These are phyloP conservation scores for Candidula unifasciata DNA, from an alignment of 2,888 invertebrate genomes.

Conservation along the genomic window DNA sequence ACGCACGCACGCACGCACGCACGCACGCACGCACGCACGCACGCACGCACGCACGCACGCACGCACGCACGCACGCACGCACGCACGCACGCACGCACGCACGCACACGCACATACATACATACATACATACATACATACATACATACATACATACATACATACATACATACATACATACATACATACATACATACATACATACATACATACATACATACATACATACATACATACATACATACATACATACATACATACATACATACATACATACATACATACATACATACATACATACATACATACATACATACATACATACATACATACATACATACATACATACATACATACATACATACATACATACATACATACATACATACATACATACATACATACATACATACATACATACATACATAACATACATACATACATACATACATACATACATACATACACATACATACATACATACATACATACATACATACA, in stretches of 20 bases:
- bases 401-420: background rate
- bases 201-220: background rate
- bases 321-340: background rate
- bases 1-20: no score
- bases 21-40: no score
- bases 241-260: no score
- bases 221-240: background rate
- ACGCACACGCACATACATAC: background rate
- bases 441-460: no score
- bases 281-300: constrained; percentile 7
- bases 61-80: background rate
- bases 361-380: background rate
- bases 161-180: background rate
- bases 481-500: constrained; percentile 7
- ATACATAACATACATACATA: background rate
- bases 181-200: background rate
- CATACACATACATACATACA: background rate
- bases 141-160: constrained; percentile 7
- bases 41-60: background rate
- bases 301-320: constrained; percentile 7
- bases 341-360: no score
- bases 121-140: constrained; percentile 7
- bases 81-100: no score
- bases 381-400: constrained; percentile 3
- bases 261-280: background rate